Base-by-base conservation (phyloP, 2,113 vertebrate genomes). In the Pangasianodon hypophthalmus region DNA sequence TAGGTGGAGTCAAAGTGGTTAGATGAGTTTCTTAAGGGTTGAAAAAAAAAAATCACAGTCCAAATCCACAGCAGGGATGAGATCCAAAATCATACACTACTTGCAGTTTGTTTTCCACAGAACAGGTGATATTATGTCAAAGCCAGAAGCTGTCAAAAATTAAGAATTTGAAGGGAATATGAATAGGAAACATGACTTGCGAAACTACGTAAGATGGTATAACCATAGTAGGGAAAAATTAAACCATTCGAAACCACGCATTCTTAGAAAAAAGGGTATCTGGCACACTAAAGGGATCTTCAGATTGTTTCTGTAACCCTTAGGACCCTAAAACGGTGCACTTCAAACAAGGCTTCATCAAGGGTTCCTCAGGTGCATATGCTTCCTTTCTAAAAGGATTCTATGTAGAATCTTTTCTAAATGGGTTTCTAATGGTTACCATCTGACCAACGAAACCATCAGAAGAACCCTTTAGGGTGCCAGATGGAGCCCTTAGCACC, bases 1-100 rank as follows among this genome's bases (percentile, higher is more conserved):
- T 99, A 91, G 60, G 85, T 81, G 71, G 4, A 54, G 79, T 56
- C 48, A 81, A 50, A 26, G 11, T n/a, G 50, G 6, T 82, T 37
- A 54, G n/a, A 6, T 37, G 37, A 85, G 21, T 46, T 48, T 18
- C 48, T 48, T 44, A 26, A 48, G 46, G 44, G 44, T 13, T 79
- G 3, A 24, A 6, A 2, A 13, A 26, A 48, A 48, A 16, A 19
- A 24, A 10, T 44, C 71, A 46, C 41, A 75, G 41, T 21, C 18
- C 41, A 75, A 75, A 24, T 44, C 71, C 44, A 79, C 44, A 77
- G 4, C 21, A 77, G 21, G 44, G 73, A 18, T 8, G 5, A 4
- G 71, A 14, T 48, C 3, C 4, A 41, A 77, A 46, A 46, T 29
- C 41, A 10, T 44, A 48, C 21, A 18, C 37, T 44, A 0, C 37